Evolutionary conservation across 2,888 invertebrate genomes (phyloP), one percentile per base, ranked within the genome.

Genomic region (Pherbina coryleti): DNA sequence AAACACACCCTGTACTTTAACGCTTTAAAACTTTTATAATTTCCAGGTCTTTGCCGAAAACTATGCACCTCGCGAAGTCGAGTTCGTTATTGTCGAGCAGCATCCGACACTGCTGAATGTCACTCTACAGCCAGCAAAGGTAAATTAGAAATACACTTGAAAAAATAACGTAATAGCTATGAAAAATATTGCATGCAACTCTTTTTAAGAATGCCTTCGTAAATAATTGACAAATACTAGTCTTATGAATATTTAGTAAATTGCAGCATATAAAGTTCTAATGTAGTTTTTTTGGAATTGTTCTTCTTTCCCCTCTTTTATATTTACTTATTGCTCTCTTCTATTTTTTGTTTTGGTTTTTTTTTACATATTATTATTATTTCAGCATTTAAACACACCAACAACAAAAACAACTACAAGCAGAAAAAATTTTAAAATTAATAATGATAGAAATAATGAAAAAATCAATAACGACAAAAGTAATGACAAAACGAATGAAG

Each of bases 71-170:
- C 93, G 94, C 84, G 96, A 97, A 89, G 91, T 96, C 34, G 96
- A 96, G 86, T 96, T 97, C 87, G 94, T 94, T 90, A 95, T 97
- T 9, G 93, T 95, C 69, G 96, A 96, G 82, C 93, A 94, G 84
- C 95, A 96, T 89, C 96, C 97, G 4, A 96, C 97, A 2, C 91
- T 95, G 74, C 90, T 97, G 66, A 97, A 97, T 89, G 93, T 97
- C 55, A 97, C 96, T 9, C 90, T 97, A 82, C 93, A 93, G 86
- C 93, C 94, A 72, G 85, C 89, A 53, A 95, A 95, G 93, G 96
- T 96, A 92, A 81, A 77, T 77, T 53, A 22, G 11, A 19, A 67
- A 34, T 28, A 19, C 11, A 9, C 19, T 57, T 22, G 55, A 55
- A 22, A 55, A n/a, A 55, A 44, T 8, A 19, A 53, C 5, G n/a